A percentile compares a stretch with the other conserved stretches of the same genome.
phyloP scores from a whole-genome alignment of 2,797 vertebrate species.

The Calcarius lapponicus region DNA sequence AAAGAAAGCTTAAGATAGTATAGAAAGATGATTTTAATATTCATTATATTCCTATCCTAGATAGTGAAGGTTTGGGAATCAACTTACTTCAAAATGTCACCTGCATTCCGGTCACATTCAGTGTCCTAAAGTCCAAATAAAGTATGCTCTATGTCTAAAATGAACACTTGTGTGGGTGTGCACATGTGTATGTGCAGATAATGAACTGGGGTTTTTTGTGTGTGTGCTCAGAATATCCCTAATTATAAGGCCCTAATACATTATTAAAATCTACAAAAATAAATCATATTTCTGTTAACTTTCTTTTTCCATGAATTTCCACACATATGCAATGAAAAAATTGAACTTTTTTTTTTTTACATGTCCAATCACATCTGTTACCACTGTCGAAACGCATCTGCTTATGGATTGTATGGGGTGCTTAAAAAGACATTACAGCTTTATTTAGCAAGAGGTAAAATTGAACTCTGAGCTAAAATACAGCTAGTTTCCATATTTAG shows the following conservation, averaged over 20 bases:
- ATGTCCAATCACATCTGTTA: neutral
- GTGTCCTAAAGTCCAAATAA: neutral
- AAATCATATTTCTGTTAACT: neutral
- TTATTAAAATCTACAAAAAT: neutral
- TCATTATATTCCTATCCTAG: neutral
- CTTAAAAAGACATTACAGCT: neutral
- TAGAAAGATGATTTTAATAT: neutral
- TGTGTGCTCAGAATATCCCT: neutral
- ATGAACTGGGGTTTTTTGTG: accelerated
- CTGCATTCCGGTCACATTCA: neutral
- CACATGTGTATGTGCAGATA: neutral
- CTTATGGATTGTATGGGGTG: neutral
- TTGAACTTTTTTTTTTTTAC: neutral
- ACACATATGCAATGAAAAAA: neutral
- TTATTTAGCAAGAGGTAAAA: neutral
- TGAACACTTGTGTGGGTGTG: neutral
- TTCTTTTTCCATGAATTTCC: neutral
- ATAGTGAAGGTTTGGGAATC: neutral
- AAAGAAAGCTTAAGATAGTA: neutral
- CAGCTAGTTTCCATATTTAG: slow-evolving; percentile 20
- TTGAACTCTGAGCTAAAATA: slow-evolving; percentile 4
- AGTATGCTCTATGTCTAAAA: neutral
- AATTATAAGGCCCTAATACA: neutral
- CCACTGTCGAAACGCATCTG: neutral
- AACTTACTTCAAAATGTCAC: neutral